Evolutionary conservation across 2,888 invertebrate species (phyloP), one percentile per base, ranked within the genome.

Genomic region (Stegophylla sp.): DNA sequence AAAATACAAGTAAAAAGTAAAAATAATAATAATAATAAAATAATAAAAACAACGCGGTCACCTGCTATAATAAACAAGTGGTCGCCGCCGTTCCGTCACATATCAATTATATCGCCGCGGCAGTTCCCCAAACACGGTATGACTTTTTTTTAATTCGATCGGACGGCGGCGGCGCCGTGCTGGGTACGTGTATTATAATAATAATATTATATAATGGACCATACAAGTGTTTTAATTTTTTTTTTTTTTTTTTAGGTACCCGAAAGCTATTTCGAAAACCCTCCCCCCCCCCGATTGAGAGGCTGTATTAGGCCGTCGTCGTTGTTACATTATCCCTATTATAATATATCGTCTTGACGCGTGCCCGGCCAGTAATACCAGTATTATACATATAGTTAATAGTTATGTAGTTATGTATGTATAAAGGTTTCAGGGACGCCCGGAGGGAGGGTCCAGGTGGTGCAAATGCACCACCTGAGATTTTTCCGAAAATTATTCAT

Each of bases 31-130:
- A 43, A 12, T 20, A 64, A 41, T 17, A 71, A n/a, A 71, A 53
- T 28, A 28, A 53, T 28, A 53, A 71, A 67, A 79, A 61, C 61
- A 71, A 59, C 69, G 59, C 71, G 79, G 79, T 79, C 79, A 79
- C 79, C 79, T 79, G 79, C 79, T 71, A n/a, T n/a, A n/a, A n/a
- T n/a, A n/a, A n/a, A n/a, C 79, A 79, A 79, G 71, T 71, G 71
- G 79, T 79, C 71, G 69, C 71, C 69, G 69, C 71, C 69, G 69
- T 61, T 76, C 28, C 67, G 45, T 71, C 61, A 34, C 69, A 71
- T 59, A 79, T 79, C 75, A 64, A 75, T 75, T 64, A 75, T 41
- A 51, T 23, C 34, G 23, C 15, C 45, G 28, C 26, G 7, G 73
- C 12, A 73, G 34, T 17, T 59, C 9, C 23, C 17, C 43, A 63